These are phyloP conservation scores for Clytia hemisphaerica DNA, from an alignment of 30 jellyfish, hydroid and myxozoan genomes.

Conservation along the genomic window DNA sequence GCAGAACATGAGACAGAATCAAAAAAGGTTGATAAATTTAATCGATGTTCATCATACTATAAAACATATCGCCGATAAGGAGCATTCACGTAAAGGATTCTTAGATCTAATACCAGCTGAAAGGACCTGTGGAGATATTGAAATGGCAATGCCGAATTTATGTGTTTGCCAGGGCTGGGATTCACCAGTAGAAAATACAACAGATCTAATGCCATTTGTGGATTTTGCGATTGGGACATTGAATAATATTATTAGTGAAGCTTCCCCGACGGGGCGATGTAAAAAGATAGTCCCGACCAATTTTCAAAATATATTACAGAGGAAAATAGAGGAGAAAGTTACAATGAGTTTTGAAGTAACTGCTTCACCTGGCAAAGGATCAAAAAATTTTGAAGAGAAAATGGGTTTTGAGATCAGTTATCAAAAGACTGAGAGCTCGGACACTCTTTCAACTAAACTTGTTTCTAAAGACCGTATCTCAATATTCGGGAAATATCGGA, in stretches of 20 bases:
- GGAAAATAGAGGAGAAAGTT: conserved; percentile 39
- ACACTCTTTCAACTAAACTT: conserved; percentile 35
- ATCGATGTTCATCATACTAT: conserved; percentile 60
- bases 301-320: conserved; percentile 54
- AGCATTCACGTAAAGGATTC: conserved; percentile 24
- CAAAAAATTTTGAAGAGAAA: conserved; percentile 45
- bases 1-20: conserved; percentile 48
- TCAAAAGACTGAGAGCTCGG: conserved; percentile 2
- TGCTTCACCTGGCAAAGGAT: conserved; percentile 51
- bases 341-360: conserved; percentile 57
- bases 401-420: conserved; percentile 62
- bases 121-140: conserved; percentile 52
- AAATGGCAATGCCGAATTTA: conserved; percentile 58
- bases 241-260: conserved; percentile 49
- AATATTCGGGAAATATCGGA: conserved; percentile 62
- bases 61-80: conserved; percentile 13
- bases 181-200: conserved; percentile 48
- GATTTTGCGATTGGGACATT: conserved; percentile 83
- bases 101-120: conserved; percentile 31
- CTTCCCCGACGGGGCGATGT: conserved; percentile 18
- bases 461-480: conserved; percentile 67
- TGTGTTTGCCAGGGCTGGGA: conserved; percentile 90
- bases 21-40: conserved; percentile 56
- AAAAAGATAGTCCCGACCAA: conserved; percentile 39
- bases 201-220: conserved; percentile 44